A percentile compares a stretch with the other conserved stretches of the same genome.
Evolutionary conservation across 1,140 invertebrate genomes (phyloP).

Genomic region (Tetragonula clypearis): DNA sequence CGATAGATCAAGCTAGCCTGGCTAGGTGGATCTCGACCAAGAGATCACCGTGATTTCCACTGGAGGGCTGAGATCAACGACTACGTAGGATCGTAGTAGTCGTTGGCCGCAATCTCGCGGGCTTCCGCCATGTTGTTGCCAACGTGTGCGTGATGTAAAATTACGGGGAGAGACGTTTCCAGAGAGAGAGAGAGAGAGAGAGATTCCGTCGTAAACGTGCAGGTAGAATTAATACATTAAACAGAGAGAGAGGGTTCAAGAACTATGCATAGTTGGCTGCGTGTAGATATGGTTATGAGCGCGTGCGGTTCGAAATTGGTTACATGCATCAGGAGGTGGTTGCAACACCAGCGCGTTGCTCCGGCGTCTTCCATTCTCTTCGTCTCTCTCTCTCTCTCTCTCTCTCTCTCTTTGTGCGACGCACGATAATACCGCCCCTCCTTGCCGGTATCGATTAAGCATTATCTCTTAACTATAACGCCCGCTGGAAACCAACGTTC

Average conservation of each 20-base stretch:
- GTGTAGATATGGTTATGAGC: constrained; percentile 59
- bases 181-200: neutral
- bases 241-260: neutral
- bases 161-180: constrained; percentile 5
- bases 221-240: constrained; percentile 47
- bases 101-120: constrained; percentile 20
- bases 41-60: constrained; percentile 1
- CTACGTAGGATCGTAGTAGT: too few relatives aligned
- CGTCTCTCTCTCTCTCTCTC: constrained; percentile 35
- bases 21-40: neutral
- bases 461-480: constrained; percentile 61
- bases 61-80: neutral
- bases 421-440: constrained; percentile 19
- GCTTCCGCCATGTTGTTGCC: neutral
- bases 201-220: constrained; percentile 3
- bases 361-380: constrained; percentile 49
- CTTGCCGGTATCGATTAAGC: constrained; percentile 56
- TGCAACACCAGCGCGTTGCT: constrained; percentile 25
- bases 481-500: constrained; percentile 8
- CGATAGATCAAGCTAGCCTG: constrained; percentile 12
- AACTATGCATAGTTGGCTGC: constrained; percentile 51
- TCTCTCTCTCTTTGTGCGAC: neutral
- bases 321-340: constrained; percentile 56
- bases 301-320: constrained; percentile 65
- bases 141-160: constrained; percentile 19